phyloP scores from a whole-genome alignment of 2,797 vertebrate genomes.

The Phalanger gymnotis region DNA sequence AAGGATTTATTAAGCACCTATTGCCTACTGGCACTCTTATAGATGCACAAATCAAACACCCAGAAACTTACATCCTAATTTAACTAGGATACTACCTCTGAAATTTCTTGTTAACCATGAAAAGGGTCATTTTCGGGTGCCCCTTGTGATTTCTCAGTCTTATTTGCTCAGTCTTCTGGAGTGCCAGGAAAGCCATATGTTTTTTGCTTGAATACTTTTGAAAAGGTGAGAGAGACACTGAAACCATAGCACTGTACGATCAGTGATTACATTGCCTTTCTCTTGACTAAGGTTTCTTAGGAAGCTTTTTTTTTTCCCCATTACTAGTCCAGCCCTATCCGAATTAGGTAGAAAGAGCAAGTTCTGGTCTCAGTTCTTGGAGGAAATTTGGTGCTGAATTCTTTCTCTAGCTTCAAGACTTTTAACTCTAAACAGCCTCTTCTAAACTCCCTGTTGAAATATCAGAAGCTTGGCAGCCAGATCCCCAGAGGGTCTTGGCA shows the following conservation, averaged over 20 bases:
- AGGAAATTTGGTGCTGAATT: not conserved
- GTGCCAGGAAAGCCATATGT: too few relatives aligned
- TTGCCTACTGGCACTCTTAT: not conserved
- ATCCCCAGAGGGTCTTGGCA: not conserved
- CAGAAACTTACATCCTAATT: not conserved
- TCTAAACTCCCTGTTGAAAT: not conserved
- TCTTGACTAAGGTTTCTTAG: not conserved
- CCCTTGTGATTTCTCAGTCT: slow-evolving; percentile 9
- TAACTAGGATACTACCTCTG: not conserved
- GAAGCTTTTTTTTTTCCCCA: not conserved
- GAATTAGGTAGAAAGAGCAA: slow-evolving; percentile 26
- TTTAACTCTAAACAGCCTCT: slow-evolving; percentile 2
- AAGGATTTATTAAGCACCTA: not conserved
- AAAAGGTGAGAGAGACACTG: not conserved
- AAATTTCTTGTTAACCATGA: not conserved
- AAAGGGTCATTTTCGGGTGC: not conserved
- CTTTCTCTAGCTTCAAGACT: slow-evolving; percentile 32
- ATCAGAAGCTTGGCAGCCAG: not conserved
- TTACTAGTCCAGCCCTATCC: not conserved
- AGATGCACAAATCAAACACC: not conserved
- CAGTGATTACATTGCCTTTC: not conserved
- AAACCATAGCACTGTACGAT: not conserved
- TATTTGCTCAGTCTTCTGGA: slow-evolving; percentile 1
- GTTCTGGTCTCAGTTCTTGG: not conserved
- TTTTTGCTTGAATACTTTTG: not conserved